Percentiles rank a stretch among this genome's conserved stretches.
These are phyloP conservation scores for Lates japonicus DNA, from an alignment of 2,797 vertebrate genomes.

Conservation along the genomic window DNA sequence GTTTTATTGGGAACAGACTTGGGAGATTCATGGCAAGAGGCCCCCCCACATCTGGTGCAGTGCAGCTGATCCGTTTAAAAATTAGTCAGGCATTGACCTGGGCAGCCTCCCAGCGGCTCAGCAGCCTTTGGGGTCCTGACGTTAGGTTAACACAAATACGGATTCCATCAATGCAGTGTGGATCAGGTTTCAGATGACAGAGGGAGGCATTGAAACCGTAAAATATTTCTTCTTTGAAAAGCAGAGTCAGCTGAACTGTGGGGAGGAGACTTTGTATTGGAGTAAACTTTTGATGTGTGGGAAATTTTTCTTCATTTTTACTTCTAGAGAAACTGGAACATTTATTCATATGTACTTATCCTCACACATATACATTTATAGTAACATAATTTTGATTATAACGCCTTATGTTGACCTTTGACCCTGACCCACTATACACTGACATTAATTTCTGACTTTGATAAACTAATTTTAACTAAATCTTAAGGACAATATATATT, in stretches of 20 bases:
- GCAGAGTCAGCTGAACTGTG: constrained; percentile 26
- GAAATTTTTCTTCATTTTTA: constrained; percentile 22
- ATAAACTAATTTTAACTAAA: neutral
- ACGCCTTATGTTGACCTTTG: neutral
- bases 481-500: neutral
- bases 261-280: neutral
- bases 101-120: constrained; percentile 68
- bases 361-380: neutral
- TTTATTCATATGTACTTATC: neutral
- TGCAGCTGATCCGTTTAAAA: constrained; percentile 83
- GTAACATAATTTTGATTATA: neutral
- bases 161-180: constrained; percentile 63
- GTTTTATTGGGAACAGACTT: constrained; percentile 83
- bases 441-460: neutral
- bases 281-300: constrained; percentile 11
- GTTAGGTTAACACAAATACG: constrained; percentile 75
- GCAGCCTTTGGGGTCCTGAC: constrained; percentile 70
- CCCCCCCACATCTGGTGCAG: constrained; percentile 79
- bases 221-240: constrained; percentile 48
- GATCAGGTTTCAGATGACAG: constrained; percentile 51
- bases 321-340: neutral
- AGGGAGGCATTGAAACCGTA: constrained; percentile 22
- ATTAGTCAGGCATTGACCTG: constrained; percentile 83
- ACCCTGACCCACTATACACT: neutral
- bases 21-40: constrained; percentile 48